A percentile compares a stretch with the other conserved stretches of the same genome.
Conservation (phyloP, 2,113 vertebrate genomes). For the Toxotes jaculatrix region DNA sequence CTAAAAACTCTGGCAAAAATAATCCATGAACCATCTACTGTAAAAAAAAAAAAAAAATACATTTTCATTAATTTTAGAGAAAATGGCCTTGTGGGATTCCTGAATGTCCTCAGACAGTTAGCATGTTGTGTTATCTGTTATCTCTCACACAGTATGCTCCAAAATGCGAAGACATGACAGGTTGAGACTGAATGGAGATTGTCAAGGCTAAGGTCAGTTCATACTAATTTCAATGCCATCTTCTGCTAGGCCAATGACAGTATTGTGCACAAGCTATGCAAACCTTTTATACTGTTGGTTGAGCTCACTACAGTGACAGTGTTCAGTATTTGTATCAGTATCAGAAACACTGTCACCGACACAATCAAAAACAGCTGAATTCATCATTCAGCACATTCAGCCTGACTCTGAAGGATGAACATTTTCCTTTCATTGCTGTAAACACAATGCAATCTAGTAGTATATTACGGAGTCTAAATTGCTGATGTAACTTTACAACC, state of each 20-base stretch:
- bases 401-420: constrained; percentile 23
- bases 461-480: constrained; percentile 41
- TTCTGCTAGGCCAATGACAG: background rate
- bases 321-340: background rate
- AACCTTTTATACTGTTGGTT: background rate
- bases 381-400: constrained; percentile 16
- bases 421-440: constrained; percentile 44
- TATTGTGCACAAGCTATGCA: background rate
- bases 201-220: background rate
- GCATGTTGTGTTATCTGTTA: background rate
- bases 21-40: background rate
- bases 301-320: background rate
- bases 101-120: background rate
- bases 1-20: background rate
- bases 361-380: constrained; percentile 7
- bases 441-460: constrained; percentile 53
- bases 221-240: background rate
- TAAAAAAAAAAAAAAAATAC: background rate
- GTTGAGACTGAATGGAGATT: background rate
- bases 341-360: background rate
- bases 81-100: background rate
- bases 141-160: background rate
- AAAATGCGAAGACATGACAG: background rate
- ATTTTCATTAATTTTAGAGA: background rate
- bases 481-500: constrained; percentile 59